Percentiles rank a stretch among this genome's conserved stretches.
Evolutionary conservation across 1,140 invertebrate species (phyloP).

Genomic region (Tetramorium simillimum): DNA sequence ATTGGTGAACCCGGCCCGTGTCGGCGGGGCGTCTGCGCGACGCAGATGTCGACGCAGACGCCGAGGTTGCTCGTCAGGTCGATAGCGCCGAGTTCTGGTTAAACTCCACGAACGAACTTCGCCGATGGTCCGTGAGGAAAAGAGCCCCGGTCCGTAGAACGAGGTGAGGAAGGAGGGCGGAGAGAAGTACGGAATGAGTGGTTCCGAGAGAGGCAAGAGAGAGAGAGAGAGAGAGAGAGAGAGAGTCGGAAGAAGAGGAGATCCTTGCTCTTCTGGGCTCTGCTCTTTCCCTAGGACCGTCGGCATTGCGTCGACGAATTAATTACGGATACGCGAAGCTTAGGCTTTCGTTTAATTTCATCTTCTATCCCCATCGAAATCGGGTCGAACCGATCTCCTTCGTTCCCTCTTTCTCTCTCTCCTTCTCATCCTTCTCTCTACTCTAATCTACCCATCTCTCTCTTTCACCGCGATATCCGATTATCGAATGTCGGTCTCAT

Average conservation of each 20-base stretch:
- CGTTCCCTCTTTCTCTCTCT: conserved; percentile 17
- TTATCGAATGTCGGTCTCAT: conserved; percentile 52
- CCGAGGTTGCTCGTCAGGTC: conserved; percentile 80
- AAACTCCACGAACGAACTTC: conserved; percentile 79
- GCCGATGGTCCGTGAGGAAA: conserved; percentile 78
- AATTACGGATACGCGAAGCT: conserved; percentile 75
- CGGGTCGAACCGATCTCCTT: conserved; percentile 63
- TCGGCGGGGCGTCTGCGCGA: conserved; percentile 80
- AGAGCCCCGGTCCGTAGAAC: conserved; percentile 60
- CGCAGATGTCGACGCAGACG: conserved; percentile 81
- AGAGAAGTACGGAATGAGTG: conserved; percentile 23
- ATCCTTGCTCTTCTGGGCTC: conserved; percentile 39
- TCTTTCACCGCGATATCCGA: conserved; percentile 42
- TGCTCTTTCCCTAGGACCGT: conserved; percentile 25
- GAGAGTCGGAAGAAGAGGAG: conserved; percentile 5
- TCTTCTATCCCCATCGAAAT: conserved; percentile 65
- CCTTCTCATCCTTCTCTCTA: background rate
- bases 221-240: background rate
- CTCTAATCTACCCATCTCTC: conserved; percentile 29
- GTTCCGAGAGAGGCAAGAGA: conserved; percentile 5
- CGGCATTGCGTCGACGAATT: conserved; percentile 75
- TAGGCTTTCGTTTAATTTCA: conserved; percentile 65
- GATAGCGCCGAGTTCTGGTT: conserved; percentile 82
- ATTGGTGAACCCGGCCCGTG: conserved; percentile 77
- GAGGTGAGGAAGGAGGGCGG: conserved; percentile 40